Evolutionary conservation across 30 jellyfish, hydroid and myxozoan species (phyloP).

Genomic region (Catostylus mosaicus): DNA sequence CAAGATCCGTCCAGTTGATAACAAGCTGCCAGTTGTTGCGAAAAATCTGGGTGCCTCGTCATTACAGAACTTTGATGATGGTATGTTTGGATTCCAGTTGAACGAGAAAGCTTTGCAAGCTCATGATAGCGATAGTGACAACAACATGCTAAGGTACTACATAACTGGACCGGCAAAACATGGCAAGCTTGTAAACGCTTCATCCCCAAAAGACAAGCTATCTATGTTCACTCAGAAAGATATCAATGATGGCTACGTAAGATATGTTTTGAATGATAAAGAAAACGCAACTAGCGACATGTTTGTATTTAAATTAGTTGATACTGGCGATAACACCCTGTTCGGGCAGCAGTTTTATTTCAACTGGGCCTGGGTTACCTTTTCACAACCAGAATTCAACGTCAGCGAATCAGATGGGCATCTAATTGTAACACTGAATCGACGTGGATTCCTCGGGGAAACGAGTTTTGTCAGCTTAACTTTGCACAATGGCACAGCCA

Average conservation of each 20-base stretch:
- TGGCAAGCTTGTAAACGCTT: constrained; percentile 74
- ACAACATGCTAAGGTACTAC: constrained; percentile 29
- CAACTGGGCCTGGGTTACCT: constrained; percentile 93
- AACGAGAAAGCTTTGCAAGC: constrained; percentile 66
- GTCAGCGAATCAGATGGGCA: constrained; percentile 85
- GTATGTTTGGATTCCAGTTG: constrained; percentile 61
- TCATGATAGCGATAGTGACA: constrained; percentile 75
- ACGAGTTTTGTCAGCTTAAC: constrained; percentile 76
- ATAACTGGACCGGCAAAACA: constrained; percentile 77
- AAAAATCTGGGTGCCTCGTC: constrained; percentile 82
- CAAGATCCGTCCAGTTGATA: constrained; percentile 72
- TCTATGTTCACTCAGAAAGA: constrained; percentile 79
- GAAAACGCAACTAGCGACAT: constrained; percentile 83
- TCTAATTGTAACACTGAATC: constrained; percentile 47
- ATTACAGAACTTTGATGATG: constrained; percentile 51
- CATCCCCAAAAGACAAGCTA: constrained; percentile 30
- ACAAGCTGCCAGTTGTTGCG: constrained; percentile 81
- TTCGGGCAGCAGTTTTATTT: constrained; percentile 77
- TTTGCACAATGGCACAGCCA: constrained; percentile 74
- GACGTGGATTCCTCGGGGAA: constrained; percentile 89
- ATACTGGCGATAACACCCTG: constrained; percentile 77
- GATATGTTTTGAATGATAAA: constrained; percentile 62
- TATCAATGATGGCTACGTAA: constrained; percentile 60
- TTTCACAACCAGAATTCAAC: constrained; percentile 52
- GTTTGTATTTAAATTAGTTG: constrained; percentile 80